Conservation (phyloP, 2,797 vertebrate species). For the Microcaecilia unicolor region DNA sequence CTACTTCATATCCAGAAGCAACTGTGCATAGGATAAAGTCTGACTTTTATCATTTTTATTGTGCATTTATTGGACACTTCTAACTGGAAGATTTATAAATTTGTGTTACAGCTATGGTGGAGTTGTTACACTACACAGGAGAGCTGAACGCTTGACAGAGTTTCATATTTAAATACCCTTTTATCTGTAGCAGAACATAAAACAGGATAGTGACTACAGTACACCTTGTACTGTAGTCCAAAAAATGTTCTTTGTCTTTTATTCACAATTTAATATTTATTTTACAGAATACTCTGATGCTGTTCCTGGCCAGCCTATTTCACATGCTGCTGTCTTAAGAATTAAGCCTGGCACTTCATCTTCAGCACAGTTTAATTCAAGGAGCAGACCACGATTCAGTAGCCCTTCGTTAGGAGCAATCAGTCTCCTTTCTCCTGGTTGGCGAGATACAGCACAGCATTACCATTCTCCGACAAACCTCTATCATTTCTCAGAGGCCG, state of each 20-base stretch:
- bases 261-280: background rate
- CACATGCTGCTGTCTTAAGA: constrained; percentile 77
- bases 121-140: no score
- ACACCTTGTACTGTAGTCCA: no score
- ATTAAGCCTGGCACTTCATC: constrained; percentile 76
- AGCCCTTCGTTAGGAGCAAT: constrained; percentile 39
- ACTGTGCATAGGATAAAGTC: no score
- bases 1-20: no score
- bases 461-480: constrained; percentile 60
- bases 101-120: no score
- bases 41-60: no score
- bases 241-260: background rate
- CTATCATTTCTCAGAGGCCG: constrained; percentile 72
- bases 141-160: no score
- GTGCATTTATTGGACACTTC: no score
- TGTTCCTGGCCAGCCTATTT: constrained; percentile 64
- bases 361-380: constrained; percentile 56
- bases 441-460: constrained; percentile 62
- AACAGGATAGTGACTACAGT: no score
- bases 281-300: constrained; percentile 64
- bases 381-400: constrained; percentile 60
- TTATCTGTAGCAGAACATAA: no score
- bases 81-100: no score
- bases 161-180: no score
- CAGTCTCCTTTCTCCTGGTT: constrained; percentile 48